Conservation (phyloP, 2,888 invertebrate genomes). For the Miltochrista miniata region DNA sequence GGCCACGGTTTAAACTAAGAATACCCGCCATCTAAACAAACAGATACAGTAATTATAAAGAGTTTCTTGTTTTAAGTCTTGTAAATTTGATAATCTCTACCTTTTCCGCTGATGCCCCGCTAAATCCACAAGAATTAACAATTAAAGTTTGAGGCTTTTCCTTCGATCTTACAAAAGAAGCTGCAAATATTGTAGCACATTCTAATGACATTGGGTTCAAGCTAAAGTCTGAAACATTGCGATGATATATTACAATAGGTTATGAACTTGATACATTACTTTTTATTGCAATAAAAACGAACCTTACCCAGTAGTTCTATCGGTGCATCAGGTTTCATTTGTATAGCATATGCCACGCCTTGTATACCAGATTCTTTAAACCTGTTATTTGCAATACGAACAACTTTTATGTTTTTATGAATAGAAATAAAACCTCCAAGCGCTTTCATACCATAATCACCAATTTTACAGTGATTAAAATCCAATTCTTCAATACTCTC, state of each 20-base stretch:
- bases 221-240: slow-evolving; percentile 72
- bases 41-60: neutral
- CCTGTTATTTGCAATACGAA: slow-evolving; percentile 82
- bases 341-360: slow-evolving; percentile 79
- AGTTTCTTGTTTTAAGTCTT: neutral
- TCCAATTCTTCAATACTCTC: slow-evolving; percentile 83
- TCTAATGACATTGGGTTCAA: slow-evolving; percentile 85
- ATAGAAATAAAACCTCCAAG: slow-evolving; percentile 82
- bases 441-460: slow-evolving; percentile 85
- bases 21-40: slow-evolving; percentile 75
- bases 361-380: slow-evolving; percentile 81
- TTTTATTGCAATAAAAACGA: neutral
- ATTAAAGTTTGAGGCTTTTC: slow-evolving; percentile 81
- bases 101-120: slow-evolving; percentile 79
- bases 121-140: slow-evolving; percentile 81
- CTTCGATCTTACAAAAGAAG: slow-evolving; percentile 82
- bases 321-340: slow-evolving; percentile 76
- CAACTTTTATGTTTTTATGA: slow-evolving; percentile 71
- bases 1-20: slow-evolving; percentile 77
- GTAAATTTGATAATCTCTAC: slow-evolving; percentile 25
- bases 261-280: neutral
- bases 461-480: slow-evolving; percentile 86
- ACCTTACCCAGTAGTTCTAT: slow-evolving; percentile 70
- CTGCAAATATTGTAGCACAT: slow-evolving; percentile 84
- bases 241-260: neutral